Conservation (phyloP, 2,113 vertebrate species). For the Chelonoidis abingdonii region DNA sequence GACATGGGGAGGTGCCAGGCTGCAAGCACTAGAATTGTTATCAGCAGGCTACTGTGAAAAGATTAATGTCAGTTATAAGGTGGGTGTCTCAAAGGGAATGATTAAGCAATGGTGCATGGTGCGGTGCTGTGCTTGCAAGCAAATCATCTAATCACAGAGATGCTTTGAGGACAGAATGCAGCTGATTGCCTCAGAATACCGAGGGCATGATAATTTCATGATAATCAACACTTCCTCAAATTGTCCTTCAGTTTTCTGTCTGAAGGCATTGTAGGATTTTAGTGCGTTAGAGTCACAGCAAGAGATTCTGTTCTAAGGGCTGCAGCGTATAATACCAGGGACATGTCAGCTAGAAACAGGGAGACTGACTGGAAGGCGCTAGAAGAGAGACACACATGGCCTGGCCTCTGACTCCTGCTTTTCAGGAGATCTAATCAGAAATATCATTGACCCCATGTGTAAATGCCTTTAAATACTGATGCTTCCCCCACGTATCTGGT, state of each 20-base stretch:
- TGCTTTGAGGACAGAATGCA: not conserved
- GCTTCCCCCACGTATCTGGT: too few species aligned
- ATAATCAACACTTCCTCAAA: not conserved
- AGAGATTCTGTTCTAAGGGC: not conserved
- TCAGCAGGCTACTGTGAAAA: not conserved
- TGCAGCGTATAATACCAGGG: not conserved
- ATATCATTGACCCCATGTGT: not conserved
- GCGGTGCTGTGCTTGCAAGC: not conserved
- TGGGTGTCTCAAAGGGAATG: not conserved
- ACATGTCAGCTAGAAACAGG: not conserved
- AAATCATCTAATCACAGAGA: not conserved
- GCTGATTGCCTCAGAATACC: not conserved
- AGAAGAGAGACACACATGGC: not conserved
- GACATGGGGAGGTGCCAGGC: not conserved
- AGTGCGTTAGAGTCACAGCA: not conserved
- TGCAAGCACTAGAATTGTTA: not conserved
- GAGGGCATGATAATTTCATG: not conserved
- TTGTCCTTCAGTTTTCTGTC: not conserved
- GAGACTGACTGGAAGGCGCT: not conserved
- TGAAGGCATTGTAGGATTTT: not conserved
- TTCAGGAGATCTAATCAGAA: not conserved
- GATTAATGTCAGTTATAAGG: not conserved
- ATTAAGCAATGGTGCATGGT: not conserved
- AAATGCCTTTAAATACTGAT: not conserved
- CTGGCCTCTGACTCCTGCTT: not conserved